Evolutionary conservation across 2,888 invertebrate genomes (phyloP), one percentile per base, ranked within the genome.

Genomic region (Idaea straminata): DNA sequence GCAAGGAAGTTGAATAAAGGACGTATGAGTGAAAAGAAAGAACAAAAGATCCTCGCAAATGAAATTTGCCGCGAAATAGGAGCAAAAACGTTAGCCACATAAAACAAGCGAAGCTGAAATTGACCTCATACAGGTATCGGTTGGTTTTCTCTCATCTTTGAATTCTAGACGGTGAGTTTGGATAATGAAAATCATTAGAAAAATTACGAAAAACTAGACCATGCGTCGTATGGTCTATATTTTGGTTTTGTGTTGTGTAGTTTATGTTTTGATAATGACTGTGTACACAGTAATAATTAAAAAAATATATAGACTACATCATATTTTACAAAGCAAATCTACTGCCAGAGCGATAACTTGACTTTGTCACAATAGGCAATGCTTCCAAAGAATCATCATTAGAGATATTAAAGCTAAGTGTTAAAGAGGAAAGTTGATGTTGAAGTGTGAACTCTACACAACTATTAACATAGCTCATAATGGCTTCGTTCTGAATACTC

Each of bases 1-100:
- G 77, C 77, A 77, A 81, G 76, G 80, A 80, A 83, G 82, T 83
- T 81, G 79, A 80, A 81, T 78, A 78, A 77, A 78, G 69, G 64
- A 61, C 64, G 76, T 77, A 75, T 74, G 74, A 76, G 74, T 72
- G 76, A 75, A 79, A 76, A 64, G 72, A 74, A 72, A 76, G 75
- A 79, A 79, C 75, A 81, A 79, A 81, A 80, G 77, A 80, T 77
- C 77, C 75, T 71, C 77, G 81, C 79, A 79, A 80, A 77, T 73
- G 73, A 80, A 83, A 83, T 83, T 75, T 72, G 73, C 69, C 68
- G 69, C 74, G 77, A 78, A 80, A 82, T 75, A 72, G 74, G 73
- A 72, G 73, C 65, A 74, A 73, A 74, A 74, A 75, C 69, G 69
- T 74, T 75, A 64, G 35, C 66, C 62, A 47, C 47, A 47, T 47